Evolutionary conservation across 2,113 vertebrate genomes (phyloP).

Genomic region (Ranitomeya variabilis): DNA sequence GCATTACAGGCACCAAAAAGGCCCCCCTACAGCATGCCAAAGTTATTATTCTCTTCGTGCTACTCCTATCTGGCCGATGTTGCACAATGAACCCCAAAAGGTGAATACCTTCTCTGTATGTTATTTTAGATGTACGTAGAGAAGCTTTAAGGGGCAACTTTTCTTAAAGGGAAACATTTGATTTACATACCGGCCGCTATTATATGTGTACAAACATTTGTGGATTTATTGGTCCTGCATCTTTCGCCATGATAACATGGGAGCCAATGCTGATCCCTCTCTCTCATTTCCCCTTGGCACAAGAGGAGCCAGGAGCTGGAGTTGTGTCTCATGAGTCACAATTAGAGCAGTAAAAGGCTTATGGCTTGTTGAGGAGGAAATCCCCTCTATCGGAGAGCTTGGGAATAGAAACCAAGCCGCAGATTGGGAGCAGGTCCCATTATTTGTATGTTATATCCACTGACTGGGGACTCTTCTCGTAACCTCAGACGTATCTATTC

Average conservation of each 20-base stretch:
- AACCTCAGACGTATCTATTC: neutral
- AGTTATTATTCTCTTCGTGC: too few relatives aligned
- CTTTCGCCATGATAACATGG: conserved; percentile 27
- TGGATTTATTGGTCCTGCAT: neutral
- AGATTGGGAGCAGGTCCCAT: conserved; percentile 48
- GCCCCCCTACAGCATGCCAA: too few relatives aligned
- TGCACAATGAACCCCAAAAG: too few relatives aligned
- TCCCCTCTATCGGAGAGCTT: conserved; percentile 49
- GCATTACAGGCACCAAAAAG: too few relatives aligned
- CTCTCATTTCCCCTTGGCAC: neutral
- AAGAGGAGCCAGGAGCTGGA: conserved; percentile 19
- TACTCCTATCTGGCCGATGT: too few relatives aligned
- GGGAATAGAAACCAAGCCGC: conserved; percentile 21
- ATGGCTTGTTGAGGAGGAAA: conserved; percentile 51
- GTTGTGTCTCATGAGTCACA: conserved; percentile 53
- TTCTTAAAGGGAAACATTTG: too few relatives aligned
- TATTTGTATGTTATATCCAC: conserved; percentile 53
- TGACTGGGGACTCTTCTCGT: conserved; percentile 52
- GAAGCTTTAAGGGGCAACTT: too few relatives aligned
- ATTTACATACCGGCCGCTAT: neutral
- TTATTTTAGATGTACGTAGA: too few relatives aligned
- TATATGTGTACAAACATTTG: neutral
- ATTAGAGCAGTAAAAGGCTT: conserved; percentile 59
- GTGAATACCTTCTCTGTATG: too few relatives aligned
- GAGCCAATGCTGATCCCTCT: conserved; percentile 24